Evolutionary conservation across 2,797 vertebrate genomes (phyloP), one percentile per base, ranked within the genome.

Genomic region (Cygnus olor): DNA sequence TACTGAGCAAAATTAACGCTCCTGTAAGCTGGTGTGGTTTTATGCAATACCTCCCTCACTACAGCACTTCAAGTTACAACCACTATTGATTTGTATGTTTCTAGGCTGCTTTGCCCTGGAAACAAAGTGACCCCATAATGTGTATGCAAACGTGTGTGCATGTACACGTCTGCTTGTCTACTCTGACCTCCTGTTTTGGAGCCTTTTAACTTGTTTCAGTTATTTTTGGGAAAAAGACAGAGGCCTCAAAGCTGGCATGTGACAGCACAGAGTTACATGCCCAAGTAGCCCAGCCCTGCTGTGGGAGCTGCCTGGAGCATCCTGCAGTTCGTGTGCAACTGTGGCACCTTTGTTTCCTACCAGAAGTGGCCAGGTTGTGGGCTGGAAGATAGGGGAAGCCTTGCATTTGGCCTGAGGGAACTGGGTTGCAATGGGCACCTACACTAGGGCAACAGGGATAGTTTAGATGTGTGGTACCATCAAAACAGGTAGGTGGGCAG

Each of bases 321-420:
- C 66, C 44, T 14, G 7, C 24, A 49, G 20, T 16, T 80, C 34
- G 2, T 0, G 0, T 40, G 54, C 0, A 0, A 22, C 36, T 76
- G 49, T 44, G 20, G 6, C 15, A 32, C 20, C 38, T 60, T 30
- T 5, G 1, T 9, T 25, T 74, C 66, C 28, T 63, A 15, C 53
- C 11, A 8, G 38, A 18, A 44, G 13, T 56, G 54, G 47, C 2
- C 30, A 30, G 38, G 11, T 38, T 45, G 34, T 27, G 28, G 38
- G 27, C 10, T 47, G 47, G 27, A 73, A 57, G 18, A 7, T 34
- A 32, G 12, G 10, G 19, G 8, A 60, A 53, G 22, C 3, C 21
- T 51, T 34, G 20, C 15, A 7, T 79, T 61, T 47, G 18, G 32
- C 24, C 30, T 51, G 18, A 53, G 36, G 30, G 27, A 76, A 30